These are phyloP conservation scores for Tiaroga cobitis DNA, from an alignment of 2,797 vertebrate species.

Conservation along the genomic window DNA sequence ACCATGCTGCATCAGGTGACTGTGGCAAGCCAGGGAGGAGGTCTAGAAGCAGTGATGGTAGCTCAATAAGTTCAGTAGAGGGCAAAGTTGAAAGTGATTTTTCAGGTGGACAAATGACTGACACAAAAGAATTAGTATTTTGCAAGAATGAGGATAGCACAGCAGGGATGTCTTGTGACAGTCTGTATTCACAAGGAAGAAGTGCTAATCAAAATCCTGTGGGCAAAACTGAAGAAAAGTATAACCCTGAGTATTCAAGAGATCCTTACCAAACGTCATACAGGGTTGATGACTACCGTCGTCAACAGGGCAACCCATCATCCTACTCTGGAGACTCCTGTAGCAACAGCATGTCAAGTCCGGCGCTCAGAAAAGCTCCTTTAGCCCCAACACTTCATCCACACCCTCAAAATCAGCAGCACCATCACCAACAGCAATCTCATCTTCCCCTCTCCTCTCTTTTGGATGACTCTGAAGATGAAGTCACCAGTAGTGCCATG, in stretches of 20 bases:
- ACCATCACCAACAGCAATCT: slow-evolving; percentile 69
- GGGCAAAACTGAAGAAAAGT: slow-evolving; percentile 70
- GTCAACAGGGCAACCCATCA: slow-evolving; percentile 67
- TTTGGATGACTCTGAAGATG: slow-evolving; percentile 82
- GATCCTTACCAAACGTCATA: slow-evolving; percentile 78
- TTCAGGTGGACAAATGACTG: slow-evolving; percentile 60
- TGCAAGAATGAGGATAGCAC: slow-evolving; percentile 58
- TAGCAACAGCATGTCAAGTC: slow-evolving; percentile 71
- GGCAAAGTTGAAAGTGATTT: slow-evolving; percentile 62
- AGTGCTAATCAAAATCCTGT: slow-evolving; percentile 51
- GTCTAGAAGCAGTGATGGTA: slow-evolving; percentile 67
- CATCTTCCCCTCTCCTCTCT: slow-evolving; percentile 83
- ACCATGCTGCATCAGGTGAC: slow-evolving; percentile 81
- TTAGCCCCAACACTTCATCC: slow-evolving; percentile 83
- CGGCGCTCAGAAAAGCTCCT: slow-evolving; percentile 82
- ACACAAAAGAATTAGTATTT: slow-evolving; percentile 57
- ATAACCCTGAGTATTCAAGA: slow-evolving; percentile 76
- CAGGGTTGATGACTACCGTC: slow-evolving; percentile 75
- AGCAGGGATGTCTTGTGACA: slow-evolving; percentile 59
- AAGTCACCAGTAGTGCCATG: slow-evolving; percentile 84
- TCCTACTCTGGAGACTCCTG: slow-evolving; percentile 74
- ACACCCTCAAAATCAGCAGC: slow-evolving; percentile 78
- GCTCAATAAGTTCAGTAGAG: slow-evolving; percentile 59
- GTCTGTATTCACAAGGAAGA: slow-evolving; percentile 61
- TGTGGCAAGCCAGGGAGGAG: slow-evolving; percentile 80